These are phyloP conservation scores for Petrolisthes manimaculis DNA, from an alignment of 2,888 invertebrate genomes.

Conservation along the genomic window DNA sequence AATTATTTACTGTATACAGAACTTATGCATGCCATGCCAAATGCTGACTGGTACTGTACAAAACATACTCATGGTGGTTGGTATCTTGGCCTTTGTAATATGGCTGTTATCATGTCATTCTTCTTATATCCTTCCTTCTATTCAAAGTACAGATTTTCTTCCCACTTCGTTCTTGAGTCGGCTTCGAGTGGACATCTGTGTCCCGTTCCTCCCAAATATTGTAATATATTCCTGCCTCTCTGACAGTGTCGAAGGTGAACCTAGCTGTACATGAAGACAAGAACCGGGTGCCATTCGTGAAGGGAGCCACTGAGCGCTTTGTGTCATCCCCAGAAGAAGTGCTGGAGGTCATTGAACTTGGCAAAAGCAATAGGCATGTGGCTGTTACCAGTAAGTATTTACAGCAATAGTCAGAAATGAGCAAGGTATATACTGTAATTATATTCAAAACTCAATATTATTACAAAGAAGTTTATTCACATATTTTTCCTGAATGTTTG, in stretches of 20 bases:
- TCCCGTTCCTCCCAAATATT: not conserved
- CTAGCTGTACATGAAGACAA: conserved; percentile 99
- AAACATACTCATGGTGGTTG: no score
- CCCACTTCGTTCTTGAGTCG: not conserved
- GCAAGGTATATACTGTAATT: not conserved
- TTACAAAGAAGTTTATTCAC: not conserved
- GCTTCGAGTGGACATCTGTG: no score
- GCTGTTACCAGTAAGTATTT: conserved; percentile 93
- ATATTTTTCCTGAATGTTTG: not conserved
- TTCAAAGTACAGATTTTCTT: not conserved
- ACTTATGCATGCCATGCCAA: no score
- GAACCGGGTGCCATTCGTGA: conserved; percentile 98
- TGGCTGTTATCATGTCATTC: not conserved
- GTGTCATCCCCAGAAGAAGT: conserved; percentile 99
- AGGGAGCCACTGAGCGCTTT: conserved; percentile 99
- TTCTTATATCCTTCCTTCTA: not conserved
- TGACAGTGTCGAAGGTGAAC: conserved; percentile 92
- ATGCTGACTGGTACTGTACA: no score
- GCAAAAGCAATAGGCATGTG: conserved; percentile 98
- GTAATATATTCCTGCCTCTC: conserved; percentile 14
- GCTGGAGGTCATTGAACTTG: conserved; percentile 98
- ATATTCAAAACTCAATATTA: not conserved
- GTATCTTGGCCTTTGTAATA: not conserved
- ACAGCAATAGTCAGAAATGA: not conserved
- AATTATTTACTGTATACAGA: no score